These are phyloP conservation scores for Hyla sarda DNA, from an alignment of 2,113 vertebrate species.

Conservation along the genomic window DNA sequence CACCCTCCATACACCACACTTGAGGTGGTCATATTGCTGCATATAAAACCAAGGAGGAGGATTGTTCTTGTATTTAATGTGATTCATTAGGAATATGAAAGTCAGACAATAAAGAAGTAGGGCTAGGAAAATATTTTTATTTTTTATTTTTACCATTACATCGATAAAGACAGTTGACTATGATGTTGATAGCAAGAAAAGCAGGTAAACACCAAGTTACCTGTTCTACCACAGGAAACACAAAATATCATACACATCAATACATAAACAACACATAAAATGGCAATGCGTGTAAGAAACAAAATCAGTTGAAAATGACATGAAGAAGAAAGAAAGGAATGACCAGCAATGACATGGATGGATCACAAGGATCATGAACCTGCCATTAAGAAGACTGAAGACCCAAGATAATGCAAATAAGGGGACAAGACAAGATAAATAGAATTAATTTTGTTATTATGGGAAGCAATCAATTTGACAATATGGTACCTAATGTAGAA, in stretches of 20 bases:
- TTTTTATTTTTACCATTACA: neutral
- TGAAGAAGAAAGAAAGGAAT: neutral
- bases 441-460: neutral
- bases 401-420: neutral
- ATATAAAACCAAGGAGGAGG: too few species aligned
- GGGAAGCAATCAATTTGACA: neutral
- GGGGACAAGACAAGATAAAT: neutral
- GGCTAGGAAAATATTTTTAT: neutral
- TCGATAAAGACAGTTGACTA: neutral
- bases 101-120: too few species aligned
- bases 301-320: neutral
- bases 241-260: neutral
- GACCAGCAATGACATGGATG: neutral
- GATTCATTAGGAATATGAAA: too few species aligned
- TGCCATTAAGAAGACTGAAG: constrained; percentile 1
- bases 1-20: too few species aligned
- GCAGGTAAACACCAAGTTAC: too few species aligned
- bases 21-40: too few species aligned
- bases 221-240: neutral
- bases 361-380: neutral
- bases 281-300: neutral
- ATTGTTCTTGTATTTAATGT: too few species aligned
- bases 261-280: neutral
- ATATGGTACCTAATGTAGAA: neutral
- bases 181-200: neutral